Evolutionary conservation across 92 coral and sea anemone genomes (phyloP), one percentile per base, ranked within the genome.

Genomic region (Porites divaricata): DNA sequence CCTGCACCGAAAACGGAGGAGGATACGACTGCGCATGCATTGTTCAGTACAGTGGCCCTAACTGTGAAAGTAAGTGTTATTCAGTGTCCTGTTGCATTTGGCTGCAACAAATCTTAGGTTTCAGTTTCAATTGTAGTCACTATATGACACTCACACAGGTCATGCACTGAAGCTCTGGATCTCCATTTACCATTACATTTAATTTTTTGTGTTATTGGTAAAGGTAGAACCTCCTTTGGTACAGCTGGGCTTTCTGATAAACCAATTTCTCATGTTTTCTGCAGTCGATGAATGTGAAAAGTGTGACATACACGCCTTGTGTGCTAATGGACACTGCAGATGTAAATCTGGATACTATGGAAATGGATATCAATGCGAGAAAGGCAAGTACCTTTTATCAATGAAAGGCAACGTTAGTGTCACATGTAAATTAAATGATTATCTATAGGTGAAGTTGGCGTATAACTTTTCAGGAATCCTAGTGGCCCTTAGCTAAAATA

Each of bases 61-160:
- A 97, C 86, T 97, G 99, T 72, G 99, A 97, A 79, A 91, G 99
- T 97, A 88, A 92, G 98, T 54, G n/a, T n/a, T n/a, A n/a, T n/a
- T n/a, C n/a, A n/a, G n/a, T n/a, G 13, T 17, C 7, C 45, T 0
- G 45, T 1, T 22, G 20, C 6, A 23, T 11, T 17, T 45, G 26
- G 28, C 7, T 24, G 48, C 28, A 23, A 67, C 45, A 35, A 35
- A 35, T 35, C 45, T 35, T 35, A 35, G 45, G 45, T 35, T 35
- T 35, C n/a, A n/a, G 45, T 35, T 35, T 35, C 45, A 35, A 35
- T 35, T 35, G 45, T 35, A 35, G 45, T 35, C 41, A 28, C 41
- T 28, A 0, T 28, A 2, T 2, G 41, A 0, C 41, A 28, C 5
- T 28, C 4, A 35, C 45, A 35, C 45, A 35, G 45, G 45, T 35